Evolutionary conservation across 2,888 invertebrate genomes (phyloP).

Genomic region (Epistrophella euchroma): DNA sequence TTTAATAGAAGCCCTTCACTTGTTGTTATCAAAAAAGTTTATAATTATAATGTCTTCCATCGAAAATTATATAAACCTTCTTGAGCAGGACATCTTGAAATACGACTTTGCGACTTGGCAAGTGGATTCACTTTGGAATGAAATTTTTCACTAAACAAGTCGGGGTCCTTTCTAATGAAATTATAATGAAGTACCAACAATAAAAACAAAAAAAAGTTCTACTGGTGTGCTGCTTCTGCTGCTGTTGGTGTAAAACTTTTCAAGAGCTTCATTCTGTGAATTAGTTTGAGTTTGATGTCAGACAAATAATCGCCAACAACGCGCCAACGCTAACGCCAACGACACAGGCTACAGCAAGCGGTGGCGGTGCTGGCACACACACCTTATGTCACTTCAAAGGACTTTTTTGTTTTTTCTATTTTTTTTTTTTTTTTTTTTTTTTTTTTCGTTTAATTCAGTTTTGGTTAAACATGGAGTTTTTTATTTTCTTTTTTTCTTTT

Average conservation of each 20-base stretch:
- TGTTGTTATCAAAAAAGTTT: conserved; percentile 5
- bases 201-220: neutral
- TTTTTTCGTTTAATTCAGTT: neutral
- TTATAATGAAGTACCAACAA: conserved; percentile 39
- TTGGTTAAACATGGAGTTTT: conserved; percentile 1
- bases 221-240: neutral
- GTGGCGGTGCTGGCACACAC: neutral
- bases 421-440: neutral
- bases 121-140: conserved; percentile 12
- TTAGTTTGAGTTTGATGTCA: conserved; percentile 45
- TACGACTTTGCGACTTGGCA: conserved; percentile 5
- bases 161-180: conserved; percentile 35
- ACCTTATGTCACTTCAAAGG: conserved; percentile 42
- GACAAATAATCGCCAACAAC: conserved; percentile 42
- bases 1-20: conserved; percentile 6
- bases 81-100: conserved; percentile 18
- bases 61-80: conserved; percentile 14
- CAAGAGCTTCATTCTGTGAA: conserved; percentile 34
- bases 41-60: conserved; percentile 12
- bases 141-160: conserved; percentile 15
- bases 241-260: conserved; percentile 21
- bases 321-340: neutral
- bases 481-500: neutral
- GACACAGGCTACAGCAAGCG: neutral
- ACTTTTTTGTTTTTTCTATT: neutral